Evolutionary conservation across 2,113 vertebrate genomes (phyloP).

Genomic region (Chaetodon trifascialis): DNA sequence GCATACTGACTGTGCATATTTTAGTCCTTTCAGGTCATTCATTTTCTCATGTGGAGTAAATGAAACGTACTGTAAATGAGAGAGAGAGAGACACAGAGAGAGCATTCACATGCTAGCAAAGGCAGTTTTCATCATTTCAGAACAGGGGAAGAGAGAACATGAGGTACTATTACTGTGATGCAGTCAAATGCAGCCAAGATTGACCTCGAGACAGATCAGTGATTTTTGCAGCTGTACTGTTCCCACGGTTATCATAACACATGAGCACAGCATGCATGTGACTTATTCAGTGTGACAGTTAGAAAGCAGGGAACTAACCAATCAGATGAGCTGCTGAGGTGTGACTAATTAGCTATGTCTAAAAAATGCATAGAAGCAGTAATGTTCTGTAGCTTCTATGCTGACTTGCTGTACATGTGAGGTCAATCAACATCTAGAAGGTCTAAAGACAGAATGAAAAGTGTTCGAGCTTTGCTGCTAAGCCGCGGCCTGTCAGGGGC

Average conservation of each 20-base stretch:
- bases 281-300: not conserved
- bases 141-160: not conserved
- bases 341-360: not conserved
- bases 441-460: constrained; percentile 1
- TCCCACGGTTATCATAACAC: not conserved
- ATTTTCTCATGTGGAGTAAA: not conserved
- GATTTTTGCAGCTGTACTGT: not conserved
- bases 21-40: not conserved
- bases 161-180: not conserved
- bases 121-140: not conserved
- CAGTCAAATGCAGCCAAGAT: not conserved
- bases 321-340: not conserved
- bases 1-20: not conserved
- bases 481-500: not conserved
- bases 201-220: not conserved
- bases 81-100: no score
- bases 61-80: no score
- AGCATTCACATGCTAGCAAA: not conserved
- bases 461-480: not conserved
- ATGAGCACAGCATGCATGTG: not conserved
- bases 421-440: not conserved
- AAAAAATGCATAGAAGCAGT: not conserved
- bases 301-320: not conserved
- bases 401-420: not conserved
- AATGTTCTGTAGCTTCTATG: not conserved